phyloP scores from a whole-genome alignment of 1,140 invertebrate species.

The Samia ricini region DNA sequence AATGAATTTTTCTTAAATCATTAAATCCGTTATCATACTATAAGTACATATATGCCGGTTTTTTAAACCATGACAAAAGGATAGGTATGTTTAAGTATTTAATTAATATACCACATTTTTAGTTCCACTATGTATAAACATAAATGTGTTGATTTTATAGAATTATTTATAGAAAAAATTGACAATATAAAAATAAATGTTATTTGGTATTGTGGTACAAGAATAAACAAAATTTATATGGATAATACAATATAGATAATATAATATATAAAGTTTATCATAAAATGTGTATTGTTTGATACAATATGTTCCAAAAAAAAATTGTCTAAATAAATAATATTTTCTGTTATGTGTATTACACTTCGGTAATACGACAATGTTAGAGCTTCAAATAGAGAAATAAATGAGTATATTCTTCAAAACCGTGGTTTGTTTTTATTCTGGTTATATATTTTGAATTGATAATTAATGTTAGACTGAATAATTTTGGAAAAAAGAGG shows the following conservation, averaged over 20 bases:
- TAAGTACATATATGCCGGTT: not conserved
- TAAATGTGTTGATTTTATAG: not conserved
- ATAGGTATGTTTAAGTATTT: not conserved
- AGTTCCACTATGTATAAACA: not conserved
- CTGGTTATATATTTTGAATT: conserved; percentile 13
- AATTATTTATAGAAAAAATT: not conserved
- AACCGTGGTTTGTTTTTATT: conserved; percentile 67
- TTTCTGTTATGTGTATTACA: not conserved
- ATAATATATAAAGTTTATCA: conserved; percentile 13
- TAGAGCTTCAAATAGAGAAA: conserved; percentile 42
- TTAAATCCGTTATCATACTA: too few relatives aligned
- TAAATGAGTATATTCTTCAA: conserved; percentile 65
- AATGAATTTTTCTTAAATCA: not conserved
- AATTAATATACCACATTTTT: not conserved
- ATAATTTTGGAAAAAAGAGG: not conserved
- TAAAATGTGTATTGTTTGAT: conserved; percentile 16
- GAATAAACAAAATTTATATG: conserved; percentile 3
- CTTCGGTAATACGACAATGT: conserved; percentile 4
- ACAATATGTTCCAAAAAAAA: conserved; percentile 13
- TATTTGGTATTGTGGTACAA: conserved; percentile 1
- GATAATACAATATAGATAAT: not conserved
- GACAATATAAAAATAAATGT: not conserved
- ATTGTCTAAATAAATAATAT: conserved; percentile 15
- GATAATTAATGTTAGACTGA: not conserved
- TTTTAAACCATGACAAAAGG: not conserved